phyloP scores from a whole-genome alignment of 2,888 invertebrate species.

The Cordilura impudica region DNA sequence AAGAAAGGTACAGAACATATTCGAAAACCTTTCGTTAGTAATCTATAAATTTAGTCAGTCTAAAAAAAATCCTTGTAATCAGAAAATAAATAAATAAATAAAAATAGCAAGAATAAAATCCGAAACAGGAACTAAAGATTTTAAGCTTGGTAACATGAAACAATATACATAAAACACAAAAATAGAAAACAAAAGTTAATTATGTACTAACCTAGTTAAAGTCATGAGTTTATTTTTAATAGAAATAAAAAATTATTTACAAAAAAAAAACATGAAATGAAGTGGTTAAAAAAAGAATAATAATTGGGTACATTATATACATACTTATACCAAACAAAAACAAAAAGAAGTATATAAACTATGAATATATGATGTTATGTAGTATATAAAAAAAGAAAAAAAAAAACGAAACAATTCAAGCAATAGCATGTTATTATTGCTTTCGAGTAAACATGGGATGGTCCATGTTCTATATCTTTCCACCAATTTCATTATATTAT shows the following conservation, averaged over 20 bases:
- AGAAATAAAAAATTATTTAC: constrained; percentile 14
- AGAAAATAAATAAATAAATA: too few relatives aligned
- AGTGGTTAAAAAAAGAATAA: constrained; percentile 49
- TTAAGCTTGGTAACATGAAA: constrained; percentile 3
- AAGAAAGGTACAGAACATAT: neutral
- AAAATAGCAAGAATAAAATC: neutral
- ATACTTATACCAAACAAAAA: constrained; percentile 14
- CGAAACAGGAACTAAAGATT: neutral
- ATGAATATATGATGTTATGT: constrained; percentile 56
- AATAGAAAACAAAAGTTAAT: constrained; percentile 46
- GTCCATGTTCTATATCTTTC: constrained; percentile 56
- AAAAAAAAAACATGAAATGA: constrained; percentile 12
- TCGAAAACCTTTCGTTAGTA: neutral
- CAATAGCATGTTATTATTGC: constrained; percentile 54
- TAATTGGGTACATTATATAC: constrained; percentile 47
- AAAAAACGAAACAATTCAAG: constrained; percentile 46
- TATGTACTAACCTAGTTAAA: constrained; percentile 57
- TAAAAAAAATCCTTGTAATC: too few relatives aligned
- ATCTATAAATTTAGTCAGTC: neutral
- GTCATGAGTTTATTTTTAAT: constrained; percentile 33
- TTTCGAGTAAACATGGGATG: constrained; percentile 38
- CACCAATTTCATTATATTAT: constrained; percentile 57
- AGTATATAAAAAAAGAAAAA: constrained; percentile 48
- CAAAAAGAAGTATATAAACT: constrained; percentile 36
- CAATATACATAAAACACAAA: neutral